These are phyloP conservation scores for Aythya fuligula DNA, from an alignment of 2,797 vertebrate species.

Conservation along the genomic window DNA sequence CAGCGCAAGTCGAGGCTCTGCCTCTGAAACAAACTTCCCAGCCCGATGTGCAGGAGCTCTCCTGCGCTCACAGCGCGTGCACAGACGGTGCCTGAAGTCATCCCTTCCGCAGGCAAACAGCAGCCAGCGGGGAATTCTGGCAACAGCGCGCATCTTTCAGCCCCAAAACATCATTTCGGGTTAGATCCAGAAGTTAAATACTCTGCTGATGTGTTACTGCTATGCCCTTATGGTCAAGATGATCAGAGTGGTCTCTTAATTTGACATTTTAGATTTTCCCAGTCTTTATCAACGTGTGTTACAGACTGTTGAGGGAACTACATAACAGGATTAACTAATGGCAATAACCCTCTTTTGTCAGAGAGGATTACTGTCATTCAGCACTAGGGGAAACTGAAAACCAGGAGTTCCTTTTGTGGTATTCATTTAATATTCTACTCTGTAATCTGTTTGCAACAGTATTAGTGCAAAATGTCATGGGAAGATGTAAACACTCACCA, in stretches of 20 bases:
- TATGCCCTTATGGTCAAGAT: neutral
- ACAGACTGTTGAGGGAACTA: slow-evolving; percentile 60
- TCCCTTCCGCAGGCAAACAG: neutral
- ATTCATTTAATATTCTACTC: slow-evolving; percentile 81
- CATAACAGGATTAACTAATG: slow-evolving; percentile 75
- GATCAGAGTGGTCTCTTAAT: neutral
- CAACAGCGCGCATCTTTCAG: rapidly evolving
- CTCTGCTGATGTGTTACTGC: neutral
- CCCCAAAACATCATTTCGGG: neutral
- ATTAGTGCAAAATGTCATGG: slow-evolving; percentile 80
- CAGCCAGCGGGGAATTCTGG: neutral
- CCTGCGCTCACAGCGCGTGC: too few species aligned
- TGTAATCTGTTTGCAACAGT: slow-evolving; percentile 79
- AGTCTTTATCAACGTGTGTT: slow-evolving; percentile 75
- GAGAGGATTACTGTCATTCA: slow-evolving; percentile 78
- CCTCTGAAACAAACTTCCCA: neutral
- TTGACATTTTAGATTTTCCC: slow-evolving; percentile 64
- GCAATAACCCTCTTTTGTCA: slow-evolving; percentile 77
- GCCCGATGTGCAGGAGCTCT: rapidly evolving
- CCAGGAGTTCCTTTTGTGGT: slow-evolving; percentile 70
- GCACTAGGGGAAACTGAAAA: slow-evolving; percentile 66
- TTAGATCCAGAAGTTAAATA: neutral
- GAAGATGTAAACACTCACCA: slow-evolving; percentile 80
- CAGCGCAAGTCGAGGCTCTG: neutral
- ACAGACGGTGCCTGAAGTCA: rapidly evolving